Evolutionary conservation across 2,113 vertebrate species (phyloP), one percentile per base, ranked within the genome.

Genomic region (Mugil cephalus): DNA sequence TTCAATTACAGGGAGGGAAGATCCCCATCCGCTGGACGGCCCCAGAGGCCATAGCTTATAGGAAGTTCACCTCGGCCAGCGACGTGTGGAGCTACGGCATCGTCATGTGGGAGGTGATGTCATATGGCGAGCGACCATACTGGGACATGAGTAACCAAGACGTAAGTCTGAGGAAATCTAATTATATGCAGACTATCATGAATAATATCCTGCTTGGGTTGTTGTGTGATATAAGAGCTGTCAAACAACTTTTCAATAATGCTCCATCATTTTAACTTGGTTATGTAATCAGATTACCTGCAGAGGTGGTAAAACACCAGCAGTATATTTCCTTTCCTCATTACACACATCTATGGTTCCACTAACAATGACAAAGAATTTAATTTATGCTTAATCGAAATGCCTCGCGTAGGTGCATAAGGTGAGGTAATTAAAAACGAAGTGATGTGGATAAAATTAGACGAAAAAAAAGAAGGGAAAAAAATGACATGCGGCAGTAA

Each of bases 61-160:
- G 97, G 86, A 98, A 99, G 90, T 99, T 99, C 91, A 98, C 97
- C 45, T 99, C 97, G 0, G 96, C 97, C 21, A 97, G 96, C 62
- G 97, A 99, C 19, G 97, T 98, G 46, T 99, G 97, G 97, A 99
- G 97, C 92, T 99, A 99, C 0, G 97, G 97, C 72, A 96, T 99
- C 4, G 97, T 98, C 85, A 98, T 99, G 97, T 99, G 97, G 97
- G 98, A 99, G 89, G 98, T 99, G 93, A 99, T 99, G 97, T 99
- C 98, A 43, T 99, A 98, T 0, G 97, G 97, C 71, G 98, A 99
- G 77, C 94, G 97, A 5, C 98, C 98, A n/a, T 99, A 99, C 45
- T 99, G 98, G 98, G 97, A 99, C 66, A 99, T 99, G 97, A 98
- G 97, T 63, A 99, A 99, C 80, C 97, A 99, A 89, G 97, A 99